Percentiles rank a stretch among this genome's conserved stretches.
Evolutionary conservation across 2,113 vertebrate species (phyloP).

Genomic region (Fregata magnificens): DNA sequence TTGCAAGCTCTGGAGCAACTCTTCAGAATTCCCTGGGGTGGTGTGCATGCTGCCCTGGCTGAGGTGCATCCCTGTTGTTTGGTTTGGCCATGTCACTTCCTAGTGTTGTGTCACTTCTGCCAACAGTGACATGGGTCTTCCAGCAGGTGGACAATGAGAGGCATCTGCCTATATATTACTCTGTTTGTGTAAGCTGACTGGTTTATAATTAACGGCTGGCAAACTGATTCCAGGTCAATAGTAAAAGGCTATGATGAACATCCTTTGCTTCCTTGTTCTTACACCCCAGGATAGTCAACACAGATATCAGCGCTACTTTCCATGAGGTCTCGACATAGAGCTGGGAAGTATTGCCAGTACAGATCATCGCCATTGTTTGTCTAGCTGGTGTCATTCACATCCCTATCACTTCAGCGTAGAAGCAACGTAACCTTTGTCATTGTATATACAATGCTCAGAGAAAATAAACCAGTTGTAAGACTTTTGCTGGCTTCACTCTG

Average conservation of each 20-base stretch:
- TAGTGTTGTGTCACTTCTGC: not conserved
- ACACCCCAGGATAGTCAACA: not conserved
- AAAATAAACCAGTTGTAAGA: not conserved
- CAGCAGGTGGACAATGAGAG: not conserved
- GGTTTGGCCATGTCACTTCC: not conserved
- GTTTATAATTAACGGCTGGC: not conserved
- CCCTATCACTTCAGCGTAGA: not conserved
- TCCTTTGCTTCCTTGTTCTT: not conserved
- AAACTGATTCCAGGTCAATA: not conserved
- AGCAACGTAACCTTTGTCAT: not conserved
- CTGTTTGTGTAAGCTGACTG: not conserved
- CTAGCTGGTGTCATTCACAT: not conserved
- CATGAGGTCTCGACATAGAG: not conserved
- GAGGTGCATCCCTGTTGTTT: not conserved
- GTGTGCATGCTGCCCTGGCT: not conserved
- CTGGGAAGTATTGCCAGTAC: not conserved
- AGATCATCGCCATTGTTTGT: not conserved
- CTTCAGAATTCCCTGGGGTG: not conserved
- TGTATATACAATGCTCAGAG: not conserved
- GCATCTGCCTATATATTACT: not conserved
- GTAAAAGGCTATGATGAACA: not conserved
- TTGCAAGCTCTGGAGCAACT: not conserved
- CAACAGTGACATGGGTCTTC: not conserved
- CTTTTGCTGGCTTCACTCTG: not conserved
- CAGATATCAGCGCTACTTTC: not conserved